phyloP scores from a whole-genome alignment of 2,113 vertebrate species.

The Oncorhynchus nerka region DNA sequence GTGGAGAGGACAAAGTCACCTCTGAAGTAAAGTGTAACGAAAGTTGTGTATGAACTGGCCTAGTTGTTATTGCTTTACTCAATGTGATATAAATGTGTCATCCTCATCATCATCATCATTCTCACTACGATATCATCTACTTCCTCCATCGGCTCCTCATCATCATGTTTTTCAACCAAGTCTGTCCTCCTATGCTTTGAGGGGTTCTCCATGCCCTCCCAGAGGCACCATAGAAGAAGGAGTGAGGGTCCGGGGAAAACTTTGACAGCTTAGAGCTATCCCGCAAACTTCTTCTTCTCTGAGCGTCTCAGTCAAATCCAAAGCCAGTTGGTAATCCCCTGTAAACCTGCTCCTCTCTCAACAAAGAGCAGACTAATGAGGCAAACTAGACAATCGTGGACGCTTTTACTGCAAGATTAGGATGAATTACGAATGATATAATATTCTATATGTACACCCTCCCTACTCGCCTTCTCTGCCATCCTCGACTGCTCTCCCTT shows the following conservation, averaged over 20 bases:
- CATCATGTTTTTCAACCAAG: not conserved
- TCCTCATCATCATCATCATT: no score
- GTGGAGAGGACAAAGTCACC: not conserved
- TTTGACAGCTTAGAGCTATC: constrained; percentile 57
- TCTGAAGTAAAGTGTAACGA: no score
- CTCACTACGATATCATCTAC: not conserved
- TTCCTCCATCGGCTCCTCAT: not conserved
- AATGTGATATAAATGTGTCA: no score
- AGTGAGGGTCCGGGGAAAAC: constrained; percentile 53
- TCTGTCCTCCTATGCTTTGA: no score
- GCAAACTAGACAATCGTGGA: constrained; percentile 63
- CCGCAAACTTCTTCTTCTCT: constrained; percentile 48
- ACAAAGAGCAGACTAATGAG: not conserved
- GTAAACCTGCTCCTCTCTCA: constrained; percentile 65
- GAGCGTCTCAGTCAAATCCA: constrained; percentile 49
- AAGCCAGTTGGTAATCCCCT: constrained; percentile 66
- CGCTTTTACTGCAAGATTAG: constrained; percentile 67
- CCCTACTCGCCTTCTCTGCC: not conserved
- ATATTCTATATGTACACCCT: no score
- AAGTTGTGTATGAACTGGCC: no score
- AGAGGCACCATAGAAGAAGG: not conserved
- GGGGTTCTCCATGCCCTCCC: no score
- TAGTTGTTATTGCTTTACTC: no score
- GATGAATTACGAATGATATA: constrained; percentile 67
- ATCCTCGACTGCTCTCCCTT: constrained; percentile 30